These are phyloP conservation scores for Chamaea fasciata DNA, from an alignment of 2,113 vertebrate species.

Conservation along the genomic window DNA sequence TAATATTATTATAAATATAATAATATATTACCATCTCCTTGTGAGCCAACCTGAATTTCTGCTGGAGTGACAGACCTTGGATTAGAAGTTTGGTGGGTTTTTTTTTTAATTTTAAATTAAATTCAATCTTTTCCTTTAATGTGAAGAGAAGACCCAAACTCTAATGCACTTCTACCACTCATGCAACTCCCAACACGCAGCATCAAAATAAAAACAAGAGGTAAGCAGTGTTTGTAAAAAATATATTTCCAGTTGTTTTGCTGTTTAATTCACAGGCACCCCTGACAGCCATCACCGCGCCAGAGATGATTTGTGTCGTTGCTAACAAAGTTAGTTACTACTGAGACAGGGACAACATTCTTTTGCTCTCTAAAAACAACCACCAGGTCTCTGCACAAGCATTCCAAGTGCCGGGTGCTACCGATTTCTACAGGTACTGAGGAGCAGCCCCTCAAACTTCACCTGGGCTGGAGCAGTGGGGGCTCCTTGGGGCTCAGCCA, in stretches of 20 bases:
- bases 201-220: not conserved
- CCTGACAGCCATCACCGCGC: not conserved
- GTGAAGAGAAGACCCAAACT: not conserved
- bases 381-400: not conserved
- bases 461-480: not conserved
- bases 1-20: not conserved
- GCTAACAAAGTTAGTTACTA: not conserved
- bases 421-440: not conserved
- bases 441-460: not conserved
- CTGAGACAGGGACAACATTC: not conserved
- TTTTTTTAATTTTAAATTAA: not conserved
- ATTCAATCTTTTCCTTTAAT: not conserved
- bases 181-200: not conserved
- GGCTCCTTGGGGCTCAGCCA: not conserved
- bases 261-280: not conserved
- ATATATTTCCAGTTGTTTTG: constrained; percentile 41
- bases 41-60: not conserved
- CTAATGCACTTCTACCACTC: not conserved
- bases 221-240: constrained; percentile 14
- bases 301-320: not conserved
- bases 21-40: not conserved
- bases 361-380: not conserved
- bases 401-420: not conserved
- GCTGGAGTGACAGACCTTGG: not conserved
- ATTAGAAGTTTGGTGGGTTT: not conserved